Evolutionary conservation across 1,140 invertebrate species (phyloP), one percentile per base, ranked within the genome.

Genomic region (Pseudomyrmex cubaensis): DNA sequence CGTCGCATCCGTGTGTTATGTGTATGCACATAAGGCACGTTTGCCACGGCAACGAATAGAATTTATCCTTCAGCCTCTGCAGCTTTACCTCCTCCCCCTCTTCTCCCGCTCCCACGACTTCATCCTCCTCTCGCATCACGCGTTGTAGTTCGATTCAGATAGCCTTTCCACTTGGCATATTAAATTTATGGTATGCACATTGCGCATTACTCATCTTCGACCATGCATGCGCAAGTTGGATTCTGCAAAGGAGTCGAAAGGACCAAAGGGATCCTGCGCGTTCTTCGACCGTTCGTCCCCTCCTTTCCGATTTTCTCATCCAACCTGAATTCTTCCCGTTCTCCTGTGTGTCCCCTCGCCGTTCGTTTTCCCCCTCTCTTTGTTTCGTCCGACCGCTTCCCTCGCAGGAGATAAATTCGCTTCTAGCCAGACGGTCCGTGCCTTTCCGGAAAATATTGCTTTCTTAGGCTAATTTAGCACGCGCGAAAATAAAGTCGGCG

Each of bases 161-260:
- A 88, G 88, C 87, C 88, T 88, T 89, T 84, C 88, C 78, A 87
- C 87, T 82, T 83, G 87, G 89, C 88, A 87, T 90, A 90, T 90
- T 90, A 90, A 90, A 90, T 90, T 90, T 90, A 90, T 88, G 89
- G 87, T 87, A 88, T 88, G 89, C 87, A 85, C 87, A 61, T 73
- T 74, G 88, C 89, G 75, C 87, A 90, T 90, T 90, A 90, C 87
- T 90, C 88, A 88, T 48, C 77, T 86, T 25, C 25, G 13, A 57
- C 61, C 67, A 46, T 63, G 77, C 66, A 78, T 63, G 61, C 82
- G 87, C 72, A 85, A 66, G 50, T 73, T 35, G 82, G 22, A 78
- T 70, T 70, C 70, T 80, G 82, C 77, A 85, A 87, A 74, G 75
- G 72, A 46, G 64, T 48, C 72, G 52, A 77, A 74, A 54, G 85